Evolutionary conservation across 2,797 vertebrate species (phyloP), one percentile per base, ranked within the genome.

Genomic region (Channallabes apus): DNA sequence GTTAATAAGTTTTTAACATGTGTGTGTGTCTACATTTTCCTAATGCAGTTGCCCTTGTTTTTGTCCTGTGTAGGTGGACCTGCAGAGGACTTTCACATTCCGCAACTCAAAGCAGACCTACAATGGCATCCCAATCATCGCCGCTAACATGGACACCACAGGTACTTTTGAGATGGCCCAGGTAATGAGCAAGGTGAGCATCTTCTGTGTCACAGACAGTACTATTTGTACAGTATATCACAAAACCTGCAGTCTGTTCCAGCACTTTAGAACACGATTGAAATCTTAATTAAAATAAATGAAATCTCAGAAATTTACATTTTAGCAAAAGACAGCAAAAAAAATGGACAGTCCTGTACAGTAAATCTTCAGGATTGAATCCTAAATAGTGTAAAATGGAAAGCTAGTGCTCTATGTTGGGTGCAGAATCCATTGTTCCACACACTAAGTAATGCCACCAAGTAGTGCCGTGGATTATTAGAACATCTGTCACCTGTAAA

Each of bases 101-200:
- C 97, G 98, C 54, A 99, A 99, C 94, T 99, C 98, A 75, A 99
- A 98, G 89, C 96, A 98, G 91, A 98, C 96, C 0, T 99, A 98
- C 94, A 97, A 94, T 0, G 98, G 98, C 82, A 96, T 99, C 91
- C 98, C 98, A 72, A 94, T 99, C 90, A 98, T 99, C 24, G 97
- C 97, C 51, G 97, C 98, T 86, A 99, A 99, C 93, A 99, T 99
- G 98, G 98, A 99, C 93, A 99, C 98, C 6, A 98, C 98, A 38
- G 98, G 98, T 38, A 99, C 98, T 0, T 99, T 99, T 92, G 97
- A 99, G 93, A 98, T 99, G 97, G 98, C 98, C 0, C 94, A 91
- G 83, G 96, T 97, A 89, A 96, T 99, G 92, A 95, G 97, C 91
- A 97, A 97, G 95, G 98, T 99, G 92, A 96, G 96, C 87, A 38